A percentile compares a stretch with the other conserved stretches of the same genome.
Conservation (phyloP, 2,888 invertebrate genomes). For the Coecobrya sp. region DNA sequence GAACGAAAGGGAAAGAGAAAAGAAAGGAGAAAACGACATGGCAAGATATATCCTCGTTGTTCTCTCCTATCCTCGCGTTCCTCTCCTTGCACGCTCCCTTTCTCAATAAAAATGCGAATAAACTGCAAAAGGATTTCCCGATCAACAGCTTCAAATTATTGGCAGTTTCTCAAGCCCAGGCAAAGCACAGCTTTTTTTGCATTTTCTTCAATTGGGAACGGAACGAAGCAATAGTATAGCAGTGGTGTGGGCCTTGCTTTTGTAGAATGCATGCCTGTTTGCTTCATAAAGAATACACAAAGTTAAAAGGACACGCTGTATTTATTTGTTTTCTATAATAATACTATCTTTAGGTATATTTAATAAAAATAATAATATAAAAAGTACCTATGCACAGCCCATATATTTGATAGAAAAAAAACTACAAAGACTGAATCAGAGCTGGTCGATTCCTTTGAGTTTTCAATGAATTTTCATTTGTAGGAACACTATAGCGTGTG, state of each 20-base stretch:
- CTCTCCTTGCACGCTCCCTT: neutral
- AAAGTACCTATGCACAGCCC: neutral
- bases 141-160: conserved; percentile 79
- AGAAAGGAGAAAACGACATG: conserved; percentile 45
- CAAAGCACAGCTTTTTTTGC: conserved; percentile 15
- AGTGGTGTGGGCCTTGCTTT: neutral
- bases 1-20: conserved; percentile 23
- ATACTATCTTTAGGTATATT: too few species aligned
- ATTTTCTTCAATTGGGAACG: conserved; percentile 28
- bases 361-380: too few species aligned
- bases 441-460: neutral
- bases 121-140: conserved; percentile 77
- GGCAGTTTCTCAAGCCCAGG: conserved; percentile 71
- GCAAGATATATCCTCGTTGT: conserved; percentile 55
- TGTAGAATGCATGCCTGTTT: too few species aligned
- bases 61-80: conserved; percentile 7
- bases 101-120: conserved; percentile 75
- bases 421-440: neutral
- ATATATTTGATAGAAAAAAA: too few species aligned
- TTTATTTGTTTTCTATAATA: neutral
- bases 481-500: neutral
- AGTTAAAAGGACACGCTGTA: neutral
- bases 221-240: neutral
- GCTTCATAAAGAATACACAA: too few species aligned
- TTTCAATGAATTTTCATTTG: conserved; percentile 26